A percentile compares a stretch with the other conserved stretches of the same genome.
These are phyloP conservation scores for Alloplasta piceator DNA, from an alignment of 2,888 invertebrate species.

Conservation along the genomic window DNA sequence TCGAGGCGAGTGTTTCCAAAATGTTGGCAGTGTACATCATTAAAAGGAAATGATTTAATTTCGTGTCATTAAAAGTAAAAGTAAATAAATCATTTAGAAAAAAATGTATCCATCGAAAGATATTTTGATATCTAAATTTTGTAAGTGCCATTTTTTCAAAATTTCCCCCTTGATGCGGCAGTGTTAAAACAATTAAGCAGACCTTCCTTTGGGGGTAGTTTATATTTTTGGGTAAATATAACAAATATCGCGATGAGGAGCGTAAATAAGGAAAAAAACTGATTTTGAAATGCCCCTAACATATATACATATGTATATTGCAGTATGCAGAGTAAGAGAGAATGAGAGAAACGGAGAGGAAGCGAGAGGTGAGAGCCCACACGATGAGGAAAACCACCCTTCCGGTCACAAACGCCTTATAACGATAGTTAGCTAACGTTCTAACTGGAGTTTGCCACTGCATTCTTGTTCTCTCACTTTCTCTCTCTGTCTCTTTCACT, in stretches of 20 bases:
- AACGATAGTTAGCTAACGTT: constrained; percentile 46
- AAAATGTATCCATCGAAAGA: no score
- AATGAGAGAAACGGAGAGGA: not conserved
- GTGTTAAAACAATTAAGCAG: not conserved
- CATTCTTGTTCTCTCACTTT: constrained; percentile 49
- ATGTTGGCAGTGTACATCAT: no score
- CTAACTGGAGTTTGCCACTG: not conserved
- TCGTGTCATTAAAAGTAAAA: no score
- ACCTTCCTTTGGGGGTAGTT: not conserved
- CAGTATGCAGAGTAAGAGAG: no score
- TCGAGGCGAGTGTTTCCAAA: no score
- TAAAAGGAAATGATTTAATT: no score
- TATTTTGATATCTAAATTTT: no score
- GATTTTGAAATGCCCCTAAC: no score
- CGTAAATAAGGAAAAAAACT: no score
- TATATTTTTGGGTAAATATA: not conserved
- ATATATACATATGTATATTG: not conserved
- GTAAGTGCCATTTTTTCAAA: no score
- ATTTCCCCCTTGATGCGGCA: not conserved
- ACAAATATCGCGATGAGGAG: no score
- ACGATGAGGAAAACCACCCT: constrained; percentile 20
- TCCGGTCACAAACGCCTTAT: constrained; percentile 34
- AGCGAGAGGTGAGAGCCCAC: constrained; percentile 5
- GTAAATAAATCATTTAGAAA: no score
- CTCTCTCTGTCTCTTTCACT: constrained; percentile 26